A percentile compares a stretch with the other conserved stretches of the same genome.
phyloP scores from a whole-genome alignment of 2,113 vertebrate genomes.

The Anhinga anhinga region DNA sequence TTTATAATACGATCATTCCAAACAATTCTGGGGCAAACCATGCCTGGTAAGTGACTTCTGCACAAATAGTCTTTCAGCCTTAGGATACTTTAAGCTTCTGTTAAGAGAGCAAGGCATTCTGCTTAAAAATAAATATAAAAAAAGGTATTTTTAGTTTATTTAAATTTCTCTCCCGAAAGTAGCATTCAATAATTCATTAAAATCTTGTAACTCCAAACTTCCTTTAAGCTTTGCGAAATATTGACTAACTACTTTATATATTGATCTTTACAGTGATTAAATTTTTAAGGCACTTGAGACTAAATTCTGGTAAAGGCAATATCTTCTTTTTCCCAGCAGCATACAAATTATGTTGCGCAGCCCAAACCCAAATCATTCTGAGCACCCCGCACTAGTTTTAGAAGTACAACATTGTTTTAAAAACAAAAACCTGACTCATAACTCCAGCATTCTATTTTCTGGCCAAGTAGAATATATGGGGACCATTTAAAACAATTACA shows the following conservation, averaged over 20 bases:
- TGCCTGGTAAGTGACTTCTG: constrained; percentile 84
- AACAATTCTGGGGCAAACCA: constrained; percentile 82
- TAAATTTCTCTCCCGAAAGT: constrained; percentile 57
- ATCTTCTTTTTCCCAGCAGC: neutral
- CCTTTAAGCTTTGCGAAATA: constrained; percentile 55
- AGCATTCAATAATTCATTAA: constrained; percentile 74
- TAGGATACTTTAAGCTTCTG: constrained; percentile 30
- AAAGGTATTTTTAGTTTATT: constrained; percentile 51
- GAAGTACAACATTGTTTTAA: neutral
- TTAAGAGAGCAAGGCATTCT: neutral
- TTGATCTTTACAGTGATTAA: constrained; percentile 60
- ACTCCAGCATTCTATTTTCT: neutral
- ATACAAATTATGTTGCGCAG: neutral
- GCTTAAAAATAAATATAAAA: too few species aligned
- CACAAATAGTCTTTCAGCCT: constrained; percentile 76
- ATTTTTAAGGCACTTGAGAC: constrained; percentile 46
- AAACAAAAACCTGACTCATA: neutral
- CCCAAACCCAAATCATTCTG: neutral
- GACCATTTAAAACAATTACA: neutral
- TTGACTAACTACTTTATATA: constrained; percentile 56
- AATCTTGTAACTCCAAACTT: constrained; percentile 64
- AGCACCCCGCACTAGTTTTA: neutral
- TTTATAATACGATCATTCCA: constrained; percentile 86
- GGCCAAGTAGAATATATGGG: neutral
- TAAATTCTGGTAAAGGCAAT: constrained; percentile 21